These are phyloP conservation scores for Drosophila mimica DNA, from an alignment of 2,888 invertebrate species.

Conservation along the genomic window DNA sequence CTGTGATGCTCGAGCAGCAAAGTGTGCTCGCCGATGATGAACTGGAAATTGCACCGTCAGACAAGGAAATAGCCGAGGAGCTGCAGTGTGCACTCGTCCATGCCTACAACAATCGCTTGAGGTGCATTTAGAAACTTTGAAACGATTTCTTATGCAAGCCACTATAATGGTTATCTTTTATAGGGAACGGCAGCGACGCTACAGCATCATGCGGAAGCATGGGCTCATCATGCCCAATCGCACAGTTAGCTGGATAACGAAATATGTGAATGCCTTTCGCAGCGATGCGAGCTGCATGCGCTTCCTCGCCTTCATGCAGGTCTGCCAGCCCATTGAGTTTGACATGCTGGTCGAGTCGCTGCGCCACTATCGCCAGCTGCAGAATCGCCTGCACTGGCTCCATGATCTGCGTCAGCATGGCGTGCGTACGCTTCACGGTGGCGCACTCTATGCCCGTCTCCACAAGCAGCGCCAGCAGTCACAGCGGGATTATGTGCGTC, in stretches of 20 bases:
- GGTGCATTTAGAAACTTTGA: conserved; percentile 55
- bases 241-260: conserved; percentile 89
- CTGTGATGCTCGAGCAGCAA: conserved; percentile 68
- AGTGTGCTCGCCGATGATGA: conserved; percentile 66
- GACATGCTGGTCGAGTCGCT: conserved; percentile 92
- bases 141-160: not conserved
- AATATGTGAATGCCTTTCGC: conserved; percentile 88
- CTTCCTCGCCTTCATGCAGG: conserved; percentile 91
- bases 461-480: conserved; percentile 85
- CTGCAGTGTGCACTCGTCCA: conserved; percentile 90
- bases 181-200: conserved; percentile 90
- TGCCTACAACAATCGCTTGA: conserved; percentile 91
- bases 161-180: not conserved
- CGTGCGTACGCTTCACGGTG: conserved; percentile 88
- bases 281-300: conserved; percentile 85
- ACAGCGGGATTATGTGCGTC: conserved; percentile 71
- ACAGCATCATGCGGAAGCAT: conserved; percentile 90
- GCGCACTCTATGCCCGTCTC: conserved; percentile 88
- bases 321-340: conserved; percentile 90
- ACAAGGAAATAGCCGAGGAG: conserved; percentile 85
- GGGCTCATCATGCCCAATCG: conserved; percentile 92
- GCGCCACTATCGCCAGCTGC: conserved; percentile 89
- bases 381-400: conserved; percentile 87
- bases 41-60: conserved; percentile 13
- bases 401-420: conserved; percentile 90